phyloP scores from a whole-genome alignment of 1,140 invertebrate species.

The Paraescarpia echinospica region DNA sequence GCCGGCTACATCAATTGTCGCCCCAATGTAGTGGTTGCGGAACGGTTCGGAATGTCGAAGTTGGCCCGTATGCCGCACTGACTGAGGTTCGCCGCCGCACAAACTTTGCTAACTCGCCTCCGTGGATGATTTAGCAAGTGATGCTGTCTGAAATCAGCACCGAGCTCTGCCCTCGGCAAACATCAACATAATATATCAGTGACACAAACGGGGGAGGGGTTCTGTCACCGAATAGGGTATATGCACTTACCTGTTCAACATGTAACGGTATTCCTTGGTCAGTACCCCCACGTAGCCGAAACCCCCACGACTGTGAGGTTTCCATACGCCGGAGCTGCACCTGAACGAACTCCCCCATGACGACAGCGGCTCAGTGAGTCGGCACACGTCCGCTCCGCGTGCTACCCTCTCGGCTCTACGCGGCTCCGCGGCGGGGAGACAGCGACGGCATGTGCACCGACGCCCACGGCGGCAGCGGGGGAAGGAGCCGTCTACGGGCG shows the following conservation, averaged over 20 bases:
- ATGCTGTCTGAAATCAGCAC: not conserved
- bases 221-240: too few relatives aligned
- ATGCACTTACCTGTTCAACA: slow-evolving; percentile 26
- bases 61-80: not conserved
- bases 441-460: not conserved
- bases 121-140: not conserved
- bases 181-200: slow-evolving; percentile 6
- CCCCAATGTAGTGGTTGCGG: not conserved
- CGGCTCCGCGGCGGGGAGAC: too few relatives aligned
- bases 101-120: not conserved
- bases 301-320: slow-evolving; percentile 29
- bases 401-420: not conserved
- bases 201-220: too few relatives aligned
- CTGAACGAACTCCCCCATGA: slow-evolving; percentile 14
- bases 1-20: not conserved
- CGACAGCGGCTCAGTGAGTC: not conserved
- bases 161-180: not conserved
- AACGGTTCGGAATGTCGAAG: not conserved
- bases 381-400: not conserved
- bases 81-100: not conserved
- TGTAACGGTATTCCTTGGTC: slow-evolving; percentile 28
- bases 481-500: not conserved
- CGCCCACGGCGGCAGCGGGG: not conserved
- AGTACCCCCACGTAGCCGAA: slow-evolving; percentile 27
- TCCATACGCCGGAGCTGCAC: slow-evolving; percentile 25